Evolutionary conservation across 2,113 vertebrate genomes (phyloP).

Genomic region (Fregata magnificens): DNA sequence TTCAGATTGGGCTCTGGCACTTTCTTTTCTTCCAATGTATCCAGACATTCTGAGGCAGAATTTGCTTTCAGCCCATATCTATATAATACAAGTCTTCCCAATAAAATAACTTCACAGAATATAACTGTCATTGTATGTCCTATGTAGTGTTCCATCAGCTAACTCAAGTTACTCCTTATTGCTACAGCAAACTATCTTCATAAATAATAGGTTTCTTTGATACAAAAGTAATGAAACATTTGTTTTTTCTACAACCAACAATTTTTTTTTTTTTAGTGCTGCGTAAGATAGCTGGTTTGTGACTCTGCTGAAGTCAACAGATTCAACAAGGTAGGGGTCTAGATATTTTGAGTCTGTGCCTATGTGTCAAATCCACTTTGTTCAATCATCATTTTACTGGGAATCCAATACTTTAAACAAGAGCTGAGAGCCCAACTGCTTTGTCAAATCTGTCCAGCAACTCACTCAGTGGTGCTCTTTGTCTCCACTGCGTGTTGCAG

Average conservation of each 20-base stretch:
- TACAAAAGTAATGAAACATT: not conserved
- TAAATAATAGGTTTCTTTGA: not conserved
- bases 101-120: not conserved
- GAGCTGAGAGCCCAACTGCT: not conserved
- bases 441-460: not conserved
- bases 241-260: not conserved
- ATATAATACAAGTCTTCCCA: not conserved
- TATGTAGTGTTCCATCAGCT: not conserved
- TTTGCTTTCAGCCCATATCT: not conserved
- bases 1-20: not conserved
- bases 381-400: not conserved
- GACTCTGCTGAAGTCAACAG: not conserved
- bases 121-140: not conserved
- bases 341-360: not conserved
- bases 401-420: not conserved
- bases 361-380: not conserved
- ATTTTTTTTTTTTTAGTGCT: accelerated
- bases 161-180: not conserved
- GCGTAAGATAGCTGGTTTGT: not conserved
- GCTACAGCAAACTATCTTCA: not conserved
- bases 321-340: not conserved
- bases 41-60: not conserved
- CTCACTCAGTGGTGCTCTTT: not conserved
- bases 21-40: not conserved
- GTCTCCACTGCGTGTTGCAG: not conserved